A percentile compares a stretch with the other conserved stretches of the same genome.
Conservation (phyloP, 2,797 vertebrate species). For the Myotis pilosus region DNA sequence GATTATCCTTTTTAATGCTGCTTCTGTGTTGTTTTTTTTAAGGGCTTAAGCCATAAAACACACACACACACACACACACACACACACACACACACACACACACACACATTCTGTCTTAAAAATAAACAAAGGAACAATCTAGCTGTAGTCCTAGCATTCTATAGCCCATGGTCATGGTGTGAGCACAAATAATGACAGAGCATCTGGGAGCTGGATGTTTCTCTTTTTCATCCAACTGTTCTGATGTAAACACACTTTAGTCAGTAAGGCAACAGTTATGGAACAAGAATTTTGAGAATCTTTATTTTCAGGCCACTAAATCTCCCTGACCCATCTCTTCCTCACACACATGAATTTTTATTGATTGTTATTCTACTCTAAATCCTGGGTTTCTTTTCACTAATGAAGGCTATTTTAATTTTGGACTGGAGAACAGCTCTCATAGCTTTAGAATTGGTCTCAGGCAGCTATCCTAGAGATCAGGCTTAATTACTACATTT, state of each 20-base stretch:
- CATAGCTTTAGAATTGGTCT: background rate
- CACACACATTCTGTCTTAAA: background rate
- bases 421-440: conserved; percentile 2
- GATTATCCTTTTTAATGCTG: background rate
- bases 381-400: background rate
- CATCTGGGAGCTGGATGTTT: background rate
- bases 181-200: background rate
- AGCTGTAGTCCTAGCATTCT: background rate
- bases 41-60: background rate
- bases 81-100: too few relatives aligned
- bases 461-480: background rate
- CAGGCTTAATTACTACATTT: background rate
- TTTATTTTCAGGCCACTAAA: conserved; percentile 30
- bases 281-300: background rate
- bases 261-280: background rate
- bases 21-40: background rate
- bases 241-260: background rate
- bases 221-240: background rate
- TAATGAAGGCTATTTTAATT: conserved; percentile 25
- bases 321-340: background rate
- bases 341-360: background rate
- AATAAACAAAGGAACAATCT: background rate
- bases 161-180: background rate
- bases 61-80: too few relatives aligned
- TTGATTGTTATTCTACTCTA: background rate